Evolutionary conservation across 2,797 vertebrate species (phyloP), one percentile per base, ranked within the genome.

Genomic region (Stomatorhinus walkeri): DNA sequence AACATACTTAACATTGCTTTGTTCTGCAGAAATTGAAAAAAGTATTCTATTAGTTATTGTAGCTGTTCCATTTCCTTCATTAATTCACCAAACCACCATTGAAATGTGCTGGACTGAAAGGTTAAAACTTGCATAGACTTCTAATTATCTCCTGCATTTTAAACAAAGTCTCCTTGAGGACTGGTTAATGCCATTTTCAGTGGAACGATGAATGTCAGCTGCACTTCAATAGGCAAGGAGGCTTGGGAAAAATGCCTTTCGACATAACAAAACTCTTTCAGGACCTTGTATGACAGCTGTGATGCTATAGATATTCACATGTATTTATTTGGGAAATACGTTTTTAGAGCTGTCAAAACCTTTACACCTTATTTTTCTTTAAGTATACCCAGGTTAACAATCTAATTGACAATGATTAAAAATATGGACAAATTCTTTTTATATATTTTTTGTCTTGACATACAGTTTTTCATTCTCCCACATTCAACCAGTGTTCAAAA

Each of bases 51-150:
- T 46, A 72, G 40, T 16, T 85, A 72, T 24, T 88, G 9, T 40
- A 59, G 22, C 72, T 85, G 46, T 68, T 61, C 81, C n/a, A 68
- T 52, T 85, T 89, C 56, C 59, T 86, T 85, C 54, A 51, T 88
- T 88, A 79, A 76, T 85, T 89, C 56, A 64, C 56, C 79, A 49
- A 85, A 76, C 24, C 28, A 52, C 49, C 43, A 19, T 43, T 88
- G 72, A 88, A 89, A 89, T 72, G 52, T 28, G 28, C 40, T 81
- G 51, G 88, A 36, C 83, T 36, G 8, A 89, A 89, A 89, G 56
- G 81, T 86, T 83, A 84, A 56, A 51, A 88, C 81, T 85, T 85
- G 54, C 54, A 48, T 36, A 61, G 81, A 89, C 81, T 89, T 85
- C 54, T 32, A 89, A 89, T 85, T 85, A 89, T 49, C 81, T 68